Evolutionary conservation across 2,797 vertebrate genomes (phyloP).

Genomic region (Sandelia bainsii): DNA sequence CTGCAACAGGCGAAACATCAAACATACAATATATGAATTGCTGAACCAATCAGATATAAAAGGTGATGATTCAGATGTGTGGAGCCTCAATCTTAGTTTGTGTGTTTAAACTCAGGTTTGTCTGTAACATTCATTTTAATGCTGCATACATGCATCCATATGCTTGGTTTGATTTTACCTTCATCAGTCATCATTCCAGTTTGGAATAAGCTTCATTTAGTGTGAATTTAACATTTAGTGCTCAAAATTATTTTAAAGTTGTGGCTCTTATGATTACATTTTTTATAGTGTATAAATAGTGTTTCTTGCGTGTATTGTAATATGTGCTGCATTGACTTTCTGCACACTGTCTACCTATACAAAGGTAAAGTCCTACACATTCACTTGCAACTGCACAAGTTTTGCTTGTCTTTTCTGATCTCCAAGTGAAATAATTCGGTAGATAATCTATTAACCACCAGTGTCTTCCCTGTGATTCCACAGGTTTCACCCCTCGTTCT

Average conservation of each 20-base stretch:
- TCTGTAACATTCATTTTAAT: too few relatives aligned
- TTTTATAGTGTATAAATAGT: background rate
- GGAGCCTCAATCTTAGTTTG: too few relatives aligned
- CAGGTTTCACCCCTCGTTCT: constrained; percentile 36
- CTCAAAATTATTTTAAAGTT: background rate
- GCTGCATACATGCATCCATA: too few relatives aligned
- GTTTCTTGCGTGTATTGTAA: background rate
- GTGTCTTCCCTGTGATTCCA: constrained; percentile 37
- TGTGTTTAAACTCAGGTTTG: too few relatives aligned
- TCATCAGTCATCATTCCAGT: too few relatives aligned
- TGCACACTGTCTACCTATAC: background rate
- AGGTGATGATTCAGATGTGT: too few relatives aligned
- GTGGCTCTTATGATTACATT: too few relatives aligned
- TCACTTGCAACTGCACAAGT: background rate
- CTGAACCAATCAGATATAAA: too few relatives aligned
- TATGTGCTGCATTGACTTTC: background rate
- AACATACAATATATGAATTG: background rate
- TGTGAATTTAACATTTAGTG: too few relatives aligned
- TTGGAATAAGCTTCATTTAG: too few relatives aligned
- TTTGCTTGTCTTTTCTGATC: background rate
- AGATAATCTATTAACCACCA: constrained; percentile 37
- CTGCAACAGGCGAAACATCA: too few relatives aligned
- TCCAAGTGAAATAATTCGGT: constrained; percentile 4
- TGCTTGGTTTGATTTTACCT: too few relatives aligned
- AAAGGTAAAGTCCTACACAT: constrained; percentile 13